phyloP scores from a whole-genome alignment of 1,140 invertebrate genomes.

The Lordiphosa mommai region DNA sequence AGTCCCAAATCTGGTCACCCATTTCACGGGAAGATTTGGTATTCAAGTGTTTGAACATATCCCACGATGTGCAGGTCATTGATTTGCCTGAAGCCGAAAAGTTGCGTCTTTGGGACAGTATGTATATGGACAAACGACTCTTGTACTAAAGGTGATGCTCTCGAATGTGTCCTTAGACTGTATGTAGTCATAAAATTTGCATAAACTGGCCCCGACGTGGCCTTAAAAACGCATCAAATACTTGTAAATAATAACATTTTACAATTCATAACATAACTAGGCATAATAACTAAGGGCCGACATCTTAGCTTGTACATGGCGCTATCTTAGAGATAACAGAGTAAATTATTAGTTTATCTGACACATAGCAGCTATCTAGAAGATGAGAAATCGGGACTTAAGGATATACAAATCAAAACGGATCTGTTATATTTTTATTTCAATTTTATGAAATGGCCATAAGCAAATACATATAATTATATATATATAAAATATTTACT shows the following conservation, averaged over 20 bases:
- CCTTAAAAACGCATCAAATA: conserved; percentile 60
- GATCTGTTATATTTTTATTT: no score
- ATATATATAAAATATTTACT: neutral
- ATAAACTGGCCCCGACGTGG: conserved; percentile 50
- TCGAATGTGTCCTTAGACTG: conserved; percentile 5
- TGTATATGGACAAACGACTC: conserved; percentile 55
- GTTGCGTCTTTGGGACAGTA: conserved; percentile 80
- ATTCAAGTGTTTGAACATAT: conserved; percentile 80
- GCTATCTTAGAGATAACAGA: no score
- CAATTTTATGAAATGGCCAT: conserved; percentile 3
- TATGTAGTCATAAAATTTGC: conserved; percentile 10
- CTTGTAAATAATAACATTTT: conserved; percentile 54
- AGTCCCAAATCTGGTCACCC: conserved; percentile 48
- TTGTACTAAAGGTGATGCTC: conserved; percentile 30
- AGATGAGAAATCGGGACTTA: no score
- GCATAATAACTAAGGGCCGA: conserved; percentile 2
- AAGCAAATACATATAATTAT: neutral
- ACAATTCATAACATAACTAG: conserved; percentile 7
- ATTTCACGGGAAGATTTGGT: conserved; percentile 44
- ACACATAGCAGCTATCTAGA: no score
- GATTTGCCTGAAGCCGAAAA: conserved; percentile 80
- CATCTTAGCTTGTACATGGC: no score
- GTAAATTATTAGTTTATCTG: no score
- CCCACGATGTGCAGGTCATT: conserved; percentile 75
- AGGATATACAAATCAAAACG: no score